These are phyloP conservation scores for Agelas oroides DNA, from an alignment of 37 sponge, comb jelly and placozoan species.

Conservation along the genomic window DNA sequence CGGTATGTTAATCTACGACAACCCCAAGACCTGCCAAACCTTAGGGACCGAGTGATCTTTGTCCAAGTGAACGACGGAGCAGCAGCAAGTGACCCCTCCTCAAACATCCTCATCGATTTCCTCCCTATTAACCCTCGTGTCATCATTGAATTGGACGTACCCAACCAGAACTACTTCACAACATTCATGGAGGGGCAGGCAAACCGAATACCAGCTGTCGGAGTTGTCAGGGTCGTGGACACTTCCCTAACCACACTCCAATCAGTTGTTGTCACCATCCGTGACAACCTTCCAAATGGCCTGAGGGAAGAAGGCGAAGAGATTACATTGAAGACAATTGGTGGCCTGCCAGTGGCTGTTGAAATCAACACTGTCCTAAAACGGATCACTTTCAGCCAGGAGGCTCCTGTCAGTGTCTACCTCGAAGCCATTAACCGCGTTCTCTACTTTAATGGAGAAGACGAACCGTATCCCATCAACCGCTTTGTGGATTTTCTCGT, in stretches of 20 bases:
- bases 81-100: slow-evolving; percentile 12
- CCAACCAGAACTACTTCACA: slow-evolving; percentile 63
- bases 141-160: slow-evolving; percentile 67
- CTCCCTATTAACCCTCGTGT: slow-evolving; percentile 46
- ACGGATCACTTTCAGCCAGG: slow-evolving; percentile 53
- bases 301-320: slow-evolving; percentile 32
- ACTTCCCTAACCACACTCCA: slow-evolving; percentile 53
- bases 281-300: slow-evolving; percentile 27
- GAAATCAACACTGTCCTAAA: slow-evolving; percentile 71
- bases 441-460: slow-evolving; percentile 61
- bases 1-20: slow-evolving; percentile 56
- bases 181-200: slow-evolving; percentile 47
- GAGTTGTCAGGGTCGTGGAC: slow-evolving; percentile 46
- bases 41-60: slow-evolving; percentile 56
- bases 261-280: slow-evolving; percentile 60
- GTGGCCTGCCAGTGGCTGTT: slow-evolving; percentile 31
- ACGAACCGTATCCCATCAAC: slow-evolving; percentile 54
- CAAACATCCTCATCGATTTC: slow-evolving; percentile 57
- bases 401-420: slow-evolving; percentile 30
- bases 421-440: slow-evolving; percentile 57
- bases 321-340: slow-evolving; percentile 1
- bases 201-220: slow-evolving; percentile 1
- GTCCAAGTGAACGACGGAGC: slow-evolving; percentile 52
- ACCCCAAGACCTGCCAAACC: slow-evolving; percentile 55
- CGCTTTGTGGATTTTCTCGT: slow-evolving; percentile 75